Base-by-base conservation (phyloP, 2,888 invertebrate species). In the Cremastinae sp. region DNA sequence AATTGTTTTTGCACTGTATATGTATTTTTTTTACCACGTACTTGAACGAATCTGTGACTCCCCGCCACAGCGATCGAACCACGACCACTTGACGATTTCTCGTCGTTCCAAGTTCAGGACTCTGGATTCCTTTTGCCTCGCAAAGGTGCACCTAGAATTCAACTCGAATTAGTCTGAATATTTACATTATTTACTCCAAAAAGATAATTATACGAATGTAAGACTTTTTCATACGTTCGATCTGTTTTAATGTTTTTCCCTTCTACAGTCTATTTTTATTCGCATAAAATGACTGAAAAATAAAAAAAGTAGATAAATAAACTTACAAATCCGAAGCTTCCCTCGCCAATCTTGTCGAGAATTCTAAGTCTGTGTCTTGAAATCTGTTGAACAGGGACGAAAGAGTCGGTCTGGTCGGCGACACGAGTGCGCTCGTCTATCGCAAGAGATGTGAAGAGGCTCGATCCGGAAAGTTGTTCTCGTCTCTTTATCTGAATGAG, bases 321-420 rank as follows among this genome's bases (percentile, higher is more conserved):
- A 74, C 78, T 93, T 88, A 96, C 96, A 93, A 94, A 95, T 87
- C 96, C 96, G 89, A 96, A 96, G 81, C 95, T 94, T 80, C 96
- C 96, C 90, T 96, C 96, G 78, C 96, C 97, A 61, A 97, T 93
- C 88, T 96, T 96, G 89, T 96, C 95, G 78, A 96, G 91, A 83
- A 96, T 94, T 87, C 95, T 92, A 85, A 97, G 92, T 90, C 95
- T 93, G 91, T 96, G 95, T 88, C 96, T 93, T 82, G 96, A 95
- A 89, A 96, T 94, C 16, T 87, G 88, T 56, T 85, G 87, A 43
- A 89, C 85, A 28, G 28, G 28, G 38, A 87, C 85, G 75, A 81
- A 85, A 14, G 86, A 81, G 36, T 85, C 85, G 9, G 80, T 76
- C 5, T 79, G 81, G 38, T 82, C 84, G 18, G 86, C 82, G n/a